Conservation (phyloP, 2,113 vertebrate species). For the Desmodus rotundus region DNA sequence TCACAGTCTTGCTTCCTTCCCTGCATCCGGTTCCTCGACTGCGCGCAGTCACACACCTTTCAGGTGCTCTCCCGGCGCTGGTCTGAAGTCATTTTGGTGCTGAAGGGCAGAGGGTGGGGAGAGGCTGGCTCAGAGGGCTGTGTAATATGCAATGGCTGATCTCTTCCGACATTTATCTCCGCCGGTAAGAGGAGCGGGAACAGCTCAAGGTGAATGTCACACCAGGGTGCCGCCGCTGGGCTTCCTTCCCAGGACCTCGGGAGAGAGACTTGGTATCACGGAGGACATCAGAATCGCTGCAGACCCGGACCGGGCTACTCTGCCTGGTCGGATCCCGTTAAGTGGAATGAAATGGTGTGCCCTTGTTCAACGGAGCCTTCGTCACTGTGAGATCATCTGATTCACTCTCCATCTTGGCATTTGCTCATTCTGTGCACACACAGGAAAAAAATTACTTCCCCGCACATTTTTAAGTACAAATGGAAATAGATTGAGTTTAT, state of each 20-base stretch:
- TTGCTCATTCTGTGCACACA: conserved; percentile 49
- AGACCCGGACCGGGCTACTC: conserved; percentile 54
- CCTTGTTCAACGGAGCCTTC: conserved; percentile 62
- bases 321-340: conserved; percentile 60
- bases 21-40: not conserved
- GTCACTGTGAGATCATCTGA: conserved; percentile 64
- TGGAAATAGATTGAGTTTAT: conserved; percentile 54
- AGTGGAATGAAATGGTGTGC: conserved; percentile 64
- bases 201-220: conserved; percentile 74
- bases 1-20: not conserved
- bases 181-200: conserved; percentile 20
- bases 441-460: conserved; percentile 48
- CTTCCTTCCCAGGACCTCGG: conserved; percentile 54
- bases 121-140: not conserved
- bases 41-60: not conserved
- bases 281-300: conserved; percentile 55
- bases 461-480: conserved; percentile 69
- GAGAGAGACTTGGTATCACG: conserved; percentile 50
- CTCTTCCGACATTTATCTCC: conserved; percentile 72
- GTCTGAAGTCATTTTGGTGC: not conserved
- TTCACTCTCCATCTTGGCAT: conserved; percentile 51
- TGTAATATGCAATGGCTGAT: conserved; percentile 50
- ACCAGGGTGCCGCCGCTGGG: not conserved
- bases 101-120: conserved; percentile 64
- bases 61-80: not conserved